These are phyloP conservation scores for Plecotus auritus DNA, from an alignment of 2,113 vertebrate species.

Conservation along the genomic window DNA sequence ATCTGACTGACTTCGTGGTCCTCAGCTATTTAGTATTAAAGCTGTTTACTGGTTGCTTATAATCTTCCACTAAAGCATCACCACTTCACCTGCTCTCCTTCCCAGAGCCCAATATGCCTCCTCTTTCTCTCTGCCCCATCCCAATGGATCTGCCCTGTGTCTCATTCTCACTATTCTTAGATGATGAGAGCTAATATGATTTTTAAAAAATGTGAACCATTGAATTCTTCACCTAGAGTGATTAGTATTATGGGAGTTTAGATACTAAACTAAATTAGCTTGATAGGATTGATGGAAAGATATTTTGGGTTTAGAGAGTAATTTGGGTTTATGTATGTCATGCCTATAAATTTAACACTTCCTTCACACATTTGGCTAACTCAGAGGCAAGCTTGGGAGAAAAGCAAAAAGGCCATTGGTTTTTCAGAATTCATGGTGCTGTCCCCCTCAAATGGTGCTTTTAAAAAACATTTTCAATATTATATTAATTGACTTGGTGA, in stretches of 20 bases:
- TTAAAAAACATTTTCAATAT: background rate
- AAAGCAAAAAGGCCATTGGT: background rate
- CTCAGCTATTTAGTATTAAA: background rate
- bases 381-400: background rate
- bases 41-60: background rate
- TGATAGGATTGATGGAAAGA: background rate
- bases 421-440: background rate
- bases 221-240: background rate
- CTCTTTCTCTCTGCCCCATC: background rate
- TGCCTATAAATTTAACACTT: background rate
- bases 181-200: background rate
- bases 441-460: background rate
- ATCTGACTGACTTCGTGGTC: background rate
- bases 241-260: background rate
- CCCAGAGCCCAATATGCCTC: background rate
- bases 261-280: background rate
- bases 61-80: background rate
- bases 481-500: background rate
- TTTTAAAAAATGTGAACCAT: background rate
- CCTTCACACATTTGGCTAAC: background rate
- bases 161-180: background rate
- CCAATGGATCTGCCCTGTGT: background rate
- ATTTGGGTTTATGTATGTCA: background rate
- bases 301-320: background rate
- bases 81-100: background rate